Percentiles rank a stretch among this genome's conserved stretches.
Conservation (phyloP, 2,888 invertebrate genomes). For the Lasioglossum vierecki region DNA sequence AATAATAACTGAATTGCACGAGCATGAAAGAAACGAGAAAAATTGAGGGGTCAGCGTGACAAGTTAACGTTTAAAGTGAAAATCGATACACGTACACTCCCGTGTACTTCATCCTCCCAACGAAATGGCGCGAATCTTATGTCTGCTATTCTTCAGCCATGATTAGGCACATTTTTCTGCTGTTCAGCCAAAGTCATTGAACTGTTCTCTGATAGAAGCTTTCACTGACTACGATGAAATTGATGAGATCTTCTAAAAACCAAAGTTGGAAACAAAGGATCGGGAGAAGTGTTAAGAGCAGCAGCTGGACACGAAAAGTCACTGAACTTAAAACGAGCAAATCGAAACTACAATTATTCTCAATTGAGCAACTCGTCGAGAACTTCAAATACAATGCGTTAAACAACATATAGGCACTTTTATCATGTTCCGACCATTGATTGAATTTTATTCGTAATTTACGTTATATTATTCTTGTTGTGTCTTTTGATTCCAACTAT, state of each 20-base stretch:
- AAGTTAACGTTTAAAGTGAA: conserved; percentile 18
- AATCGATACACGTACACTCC: conserved; percentile 5
- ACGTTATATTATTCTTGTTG: neutral
- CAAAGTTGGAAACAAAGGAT: neutral
- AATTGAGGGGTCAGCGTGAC: conserved; percentile 17
- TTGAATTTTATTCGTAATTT: too few species aligned
- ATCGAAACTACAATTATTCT: conserved; percentile 1
- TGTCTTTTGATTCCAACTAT: neutral
- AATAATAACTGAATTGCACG: neutral
- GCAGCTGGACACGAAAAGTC: neutral
- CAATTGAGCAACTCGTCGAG: neutral
- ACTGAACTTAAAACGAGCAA: neutral
- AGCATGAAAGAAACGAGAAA: neutral
- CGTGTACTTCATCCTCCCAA: neutral
- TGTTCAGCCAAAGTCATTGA: conserved; percentile 59
- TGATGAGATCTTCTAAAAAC: conserved; percentile 26
- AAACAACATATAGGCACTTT: neutral
- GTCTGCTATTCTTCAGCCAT: conserved; percentile 51
- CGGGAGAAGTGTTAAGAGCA: neutral
- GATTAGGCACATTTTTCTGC: conserved; percentile 67
- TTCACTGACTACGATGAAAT: conserved; percentile 52
- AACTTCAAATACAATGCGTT: neutral
- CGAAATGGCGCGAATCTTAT: conserved; percentile 56
- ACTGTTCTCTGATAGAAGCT: conserved; percentile 62
- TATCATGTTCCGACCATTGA: neutral